phyloP scores from a whole-genome alignment of 2,888 invertebrate genomes.

The Prosapia bicincta region DNA sequence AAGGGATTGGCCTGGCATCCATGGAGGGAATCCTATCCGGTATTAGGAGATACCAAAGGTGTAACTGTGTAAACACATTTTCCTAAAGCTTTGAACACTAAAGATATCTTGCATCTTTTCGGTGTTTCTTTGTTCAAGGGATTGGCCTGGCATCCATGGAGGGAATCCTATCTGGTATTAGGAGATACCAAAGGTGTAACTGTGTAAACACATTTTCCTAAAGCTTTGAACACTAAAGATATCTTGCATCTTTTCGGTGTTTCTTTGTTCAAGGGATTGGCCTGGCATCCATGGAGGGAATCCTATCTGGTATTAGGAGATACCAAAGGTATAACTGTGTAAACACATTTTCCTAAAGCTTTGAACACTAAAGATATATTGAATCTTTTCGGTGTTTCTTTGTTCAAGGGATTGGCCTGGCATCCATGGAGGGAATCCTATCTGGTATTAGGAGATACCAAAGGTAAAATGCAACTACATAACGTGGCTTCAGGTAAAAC shows the following conservation, averaged over 20 bases:
- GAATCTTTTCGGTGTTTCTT: too few species aligned
- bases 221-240: too few species aligned
- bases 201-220: too few species aligned
- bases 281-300: background rate
- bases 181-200: background rate
- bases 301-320: background rate
- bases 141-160: background rate
- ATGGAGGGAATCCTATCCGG: background rate
- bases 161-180: background rate
- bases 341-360: too few species aligned
- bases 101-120: too few species aligned
- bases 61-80: too few species aligned
- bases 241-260: too few species aligned
- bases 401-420: background rate
- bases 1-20: background rate
- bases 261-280: background rate
- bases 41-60: too few species aligned
- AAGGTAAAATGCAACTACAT: background rate
- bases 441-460: background rate
- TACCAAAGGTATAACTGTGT: background rate
- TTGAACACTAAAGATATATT: too few species aligned
- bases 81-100: too few species aligned
- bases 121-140: background rate
- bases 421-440: background rate
- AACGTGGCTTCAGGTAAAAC: background rate